These are phyloP conservation scores for Drosophila hydei DNA, from an alignment of 1,140 invertebrate species.

Conservation along the genomic window DNA sequence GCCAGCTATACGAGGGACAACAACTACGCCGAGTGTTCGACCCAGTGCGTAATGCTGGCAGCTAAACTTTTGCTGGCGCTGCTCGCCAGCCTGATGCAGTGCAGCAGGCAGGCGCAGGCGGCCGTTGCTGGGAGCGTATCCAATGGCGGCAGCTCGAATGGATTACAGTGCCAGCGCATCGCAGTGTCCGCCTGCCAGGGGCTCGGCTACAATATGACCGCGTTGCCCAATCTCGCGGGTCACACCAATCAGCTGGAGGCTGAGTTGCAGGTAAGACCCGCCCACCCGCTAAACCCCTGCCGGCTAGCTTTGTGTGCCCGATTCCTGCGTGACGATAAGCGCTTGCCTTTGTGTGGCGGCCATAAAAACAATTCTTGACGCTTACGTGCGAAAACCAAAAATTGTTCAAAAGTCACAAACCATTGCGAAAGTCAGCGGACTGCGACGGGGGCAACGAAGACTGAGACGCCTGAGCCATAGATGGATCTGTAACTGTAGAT, in stretches of 20 bases:
- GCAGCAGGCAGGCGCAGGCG: slow-evolving; percentile 5
- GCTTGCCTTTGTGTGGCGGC: slow-evolving; percentile 57
- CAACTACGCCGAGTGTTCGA: background rate
- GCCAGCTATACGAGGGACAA: background rate
- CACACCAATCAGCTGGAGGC: slow-evolving; percentile 91
- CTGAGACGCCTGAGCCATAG: slow-evolving; percentile 1
- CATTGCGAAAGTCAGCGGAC: slow-evolving; percentile 33
- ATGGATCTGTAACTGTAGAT: slow-evolving; percentile 49
- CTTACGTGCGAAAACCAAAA: slow-evolving; percentile 62
- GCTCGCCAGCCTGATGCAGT: slow-evolving; percentile 16
- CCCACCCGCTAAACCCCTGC: background rate
- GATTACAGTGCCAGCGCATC: slow-evolving; percentile 91
- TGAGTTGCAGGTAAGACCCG: slow-evolving; percentile 87
- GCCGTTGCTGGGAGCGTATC: slow-evolving; percentile 12
- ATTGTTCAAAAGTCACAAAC: slow-evolving; percentile 47
- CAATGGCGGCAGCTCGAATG: slow-evolving; percentile 45
- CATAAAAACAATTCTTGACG: slow-evolving; percentile 65
- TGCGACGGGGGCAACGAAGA: background rate
- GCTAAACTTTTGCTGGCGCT: slow-evolving; percentile 8
- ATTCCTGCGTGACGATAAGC: slow-evolving; percentile 53
- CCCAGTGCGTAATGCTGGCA: slow-evolving; percentile 9
- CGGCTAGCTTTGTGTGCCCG: background rate
- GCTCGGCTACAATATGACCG: slow-evolving; percentile 93
- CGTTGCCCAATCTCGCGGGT: slow-evolving; percentile 93
- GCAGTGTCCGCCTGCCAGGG: slow-evolving; percentile 92